These are phyloP conservation scores for Macropus fuliginosus DNA, from an alignment of 2,797 vertebrate species.

Conservation along the genomic window DNA sequence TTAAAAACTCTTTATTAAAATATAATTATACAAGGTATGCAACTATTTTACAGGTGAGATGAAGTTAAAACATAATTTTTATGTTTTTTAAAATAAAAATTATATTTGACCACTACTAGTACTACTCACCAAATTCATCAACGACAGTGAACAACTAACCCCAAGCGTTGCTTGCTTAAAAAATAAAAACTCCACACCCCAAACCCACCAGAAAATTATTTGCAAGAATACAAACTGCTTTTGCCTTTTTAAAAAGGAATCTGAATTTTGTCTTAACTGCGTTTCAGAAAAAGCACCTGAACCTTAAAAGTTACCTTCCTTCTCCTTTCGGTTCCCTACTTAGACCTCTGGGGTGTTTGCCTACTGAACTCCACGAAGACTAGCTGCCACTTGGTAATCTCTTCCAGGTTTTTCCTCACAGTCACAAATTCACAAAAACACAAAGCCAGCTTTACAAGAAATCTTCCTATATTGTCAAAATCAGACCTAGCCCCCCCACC, in stretches of 20 bases:
- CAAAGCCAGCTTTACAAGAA: neutral
- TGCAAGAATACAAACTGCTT: neutral
- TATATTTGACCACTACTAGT: neutral
- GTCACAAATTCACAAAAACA: neutral
- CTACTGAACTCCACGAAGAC: neutral
- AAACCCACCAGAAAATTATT: neutral
- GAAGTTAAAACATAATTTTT: neutral
- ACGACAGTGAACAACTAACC: neutral
- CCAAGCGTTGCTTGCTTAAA: neutral
- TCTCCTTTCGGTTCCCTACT: neutral
- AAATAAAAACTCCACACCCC: neutral
- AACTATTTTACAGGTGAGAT: neutral
- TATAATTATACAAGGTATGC: neutral
- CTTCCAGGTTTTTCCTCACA: neutral
- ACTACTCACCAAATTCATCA: neutral
- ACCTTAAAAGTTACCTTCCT: neutral
- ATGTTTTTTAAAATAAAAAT: neutral
- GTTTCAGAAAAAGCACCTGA: neutral
- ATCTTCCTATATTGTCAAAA: neutral
- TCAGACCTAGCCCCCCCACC: neutral
- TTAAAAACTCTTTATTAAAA: conserved; percentile 6
- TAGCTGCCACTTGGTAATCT: neutral
- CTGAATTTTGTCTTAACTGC: neutral
- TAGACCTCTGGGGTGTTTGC: neutral
- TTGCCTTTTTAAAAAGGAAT: neutral